Percentiles rank a stretch among this genome's conserved stretches.
Evolutionary conservation across 2,888 invertebrate species (phyloP).

Genomic region (Rhamphomyia laevipes): DNA sequence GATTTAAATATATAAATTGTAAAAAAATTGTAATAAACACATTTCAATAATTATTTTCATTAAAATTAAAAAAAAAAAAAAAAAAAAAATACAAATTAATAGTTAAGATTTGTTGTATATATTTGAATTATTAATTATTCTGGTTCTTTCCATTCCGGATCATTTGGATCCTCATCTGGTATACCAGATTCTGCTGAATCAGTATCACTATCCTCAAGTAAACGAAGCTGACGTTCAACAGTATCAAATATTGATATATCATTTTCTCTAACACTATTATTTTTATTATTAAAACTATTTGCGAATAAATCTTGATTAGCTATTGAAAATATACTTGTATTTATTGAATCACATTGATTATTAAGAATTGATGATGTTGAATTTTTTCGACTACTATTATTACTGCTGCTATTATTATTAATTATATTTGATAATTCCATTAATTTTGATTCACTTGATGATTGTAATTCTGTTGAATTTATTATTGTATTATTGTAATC

Average conservation of each 20-base stretch:
- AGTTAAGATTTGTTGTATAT: too few species aligned
- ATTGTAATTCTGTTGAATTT: neutral
- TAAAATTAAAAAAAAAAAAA: too few species aligned
- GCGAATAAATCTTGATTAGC: neutral
- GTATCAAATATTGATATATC: slow-evolving; percentile 16
- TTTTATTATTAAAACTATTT: neutral
- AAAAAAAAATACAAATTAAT: too few species aligned
- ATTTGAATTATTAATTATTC: neutral
- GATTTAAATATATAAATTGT: too few species aligned
- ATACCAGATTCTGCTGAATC: slow-evolving; percentile 40
- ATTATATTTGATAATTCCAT: too few species aligned
- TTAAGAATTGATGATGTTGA: neutral
- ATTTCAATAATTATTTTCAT: too few species aligned
- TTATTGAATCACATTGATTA: neutral
- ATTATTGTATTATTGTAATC: neutral
- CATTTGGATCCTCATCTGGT: slow-evolving; percentile 73
- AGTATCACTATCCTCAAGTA: slow-evolving; percentile 21
- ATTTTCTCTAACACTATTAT: neutral
- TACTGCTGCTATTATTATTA: neutral
- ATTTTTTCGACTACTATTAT: neutral
- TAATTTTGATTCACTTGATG: too few species aligned
- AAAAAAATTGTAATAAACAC: too few species aligned
- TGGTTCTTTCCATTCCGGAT: slow-evolving; percentile 60
- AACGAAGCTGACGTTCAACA: slow-evolving; percentile 14
- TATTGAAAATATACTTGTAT: neutral